Conservation (phyloP, 2,888 invertebrate species). For the Hoplodrina blanda region DNA sequence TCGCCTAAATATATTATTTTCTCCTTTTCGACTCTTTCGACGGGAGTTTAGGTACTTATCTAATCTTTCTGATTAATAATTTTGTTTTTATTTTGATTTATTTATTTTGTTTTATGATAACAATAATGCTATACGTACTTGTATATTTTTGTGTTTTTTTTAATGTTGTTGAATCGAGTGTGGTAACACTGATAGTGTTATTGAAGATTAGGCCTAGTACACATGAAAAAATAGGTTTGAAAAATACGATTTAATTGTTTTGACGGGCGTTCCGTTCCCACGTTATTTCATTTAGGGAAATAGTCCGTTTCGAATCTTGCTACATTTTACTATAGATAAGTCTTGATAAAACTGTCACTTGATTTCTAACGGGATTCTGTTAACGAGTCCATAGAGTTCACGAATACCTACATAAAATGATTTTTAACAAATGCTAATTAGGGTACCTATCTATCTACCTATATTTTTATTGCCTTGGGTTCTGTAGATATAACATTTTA, state of each 20-base stretch:
- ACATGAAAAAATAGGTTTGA: constrained; percentile 34
- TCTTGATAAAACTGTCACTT: constrained; percentile 58
- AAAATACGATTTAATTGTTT: constrained; percentile 40
- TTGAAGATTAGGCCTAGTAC: constrained; percentile 33
- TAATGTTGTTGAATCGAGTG: constrained; percentile 6
- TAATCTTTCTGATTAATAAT: constrained; percentile 19
- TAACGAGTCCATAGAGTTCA: constrained; percentile 12
- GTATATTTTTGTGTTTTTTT: constrained; percentile 10
- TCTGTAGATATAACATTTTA: background rate
- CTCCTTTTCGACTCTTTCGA: constrained; percentile 16
- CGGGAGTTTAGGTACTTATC: constrained; percentile 23
- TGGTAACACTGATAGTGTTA: constrained; percentile 27
- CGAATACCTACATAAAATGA: background rate
- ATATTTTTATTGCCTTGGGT: background rate
- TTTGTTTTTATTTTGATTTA: constrained; percentile 11
- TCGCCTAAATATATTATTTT: constrained; percentile 39
- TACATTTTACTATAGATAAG: constrained; percentile 59
- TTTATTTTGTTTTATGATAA: background rate
- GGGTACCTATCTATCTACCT: too few species aligned
- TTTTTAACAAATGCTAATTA: background rate
- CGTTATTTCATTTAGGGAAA: constrained; percentile 47
- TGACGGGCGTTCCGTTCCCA: constrained; percentile 56
- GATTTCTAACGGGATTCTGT: constrained; percentile 55
- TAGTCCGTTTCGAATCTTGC: constrained; percentile 46
- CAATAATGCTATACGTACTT: background rate